Evolutionary conservation across 2,888 invertebrate species (phyloP), one percentile per base, ranked within the genome.

Genomic region (Phengaris alcon): DNA sequence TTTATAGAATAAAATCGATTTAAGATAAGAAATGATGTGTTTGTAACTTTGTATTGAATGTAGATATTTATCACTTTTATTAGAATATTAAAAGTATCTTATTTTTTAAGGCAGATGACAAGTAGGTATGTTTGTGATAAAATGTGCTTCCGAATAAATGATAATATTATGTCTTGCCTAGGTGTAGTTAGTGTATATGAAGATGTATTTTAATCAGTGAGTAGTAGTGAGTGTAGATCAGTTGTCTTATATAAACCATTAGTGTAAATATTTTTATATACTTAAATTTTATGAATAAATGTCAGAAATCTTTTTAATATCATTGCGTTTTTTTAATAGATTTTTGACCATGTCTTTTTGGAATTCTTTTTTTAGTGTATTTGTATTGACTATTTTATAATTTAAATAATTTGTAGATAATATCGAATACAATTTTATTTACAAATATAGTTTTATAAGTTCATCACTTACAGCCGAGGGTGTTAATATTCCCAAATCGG

Each of bases 401-500:
- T 0, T 73, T 73, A 55, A 22, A 73, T 22, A 44, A 35, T 12
- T 64, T 64, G 35, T 64, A n/a, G 13, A 51, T 10, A 46, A 7
- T 10, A 13, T 48, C 15, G 3, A 80, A 76, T 77, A 77, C 15
- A 22, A 76, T 51, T 79, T 80, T 73, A 78, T 75, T 95, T 95
- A 99, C 85, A 98, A 95, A 92, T 99, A 99, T 79, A 99, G 93
- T 90, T 99, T 98, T 79, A 99, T 98, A 44, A 99, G 94, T 94
- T 99, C 98, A 84, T 99, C 99, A 88, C 99, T 98, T 48, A 99
- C 98, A 74, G 99, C 99, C 0, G 99, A 98, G 0, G 99, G 98
- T 1, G 99, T 98, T 46, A 99, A 91, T 78, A 99, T 97, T 2
- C 99, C 99, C 78, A 99, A 93, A 90, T 99, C 99, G 0, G 99